Conservation (phyloP, 2,888 invertebrate genomes). For the Caenorhabditis macrosperma region DNA sequence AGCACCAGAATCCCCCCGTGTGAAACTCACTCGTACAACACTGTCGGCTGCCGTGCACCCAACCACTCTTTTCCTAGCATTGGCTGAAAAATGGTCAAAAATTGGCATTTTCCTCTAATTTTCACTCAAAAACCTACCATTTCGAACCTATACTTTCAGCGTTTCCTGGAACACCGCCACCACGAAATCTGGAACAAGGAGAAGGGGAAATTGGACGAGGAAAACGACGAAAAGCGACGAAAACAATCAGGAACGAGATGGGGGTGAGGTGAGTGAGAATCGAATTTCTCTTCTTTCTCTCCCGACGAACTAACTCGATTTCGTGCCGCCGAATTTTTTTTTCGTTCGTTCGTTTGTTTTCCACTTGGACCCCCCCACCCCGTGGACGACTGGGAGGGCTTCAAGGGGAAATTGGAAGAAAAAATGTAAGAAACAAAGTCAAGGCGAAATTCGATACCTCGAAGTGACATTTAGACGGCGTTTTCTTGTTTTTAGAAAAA, state of each 20-base stretch:
- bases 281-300: not conserved
- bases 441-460: not conserved
- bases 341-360: not conserved
- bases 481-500: constrained; percentile 1
- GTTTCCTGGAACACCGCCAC: not conserved
- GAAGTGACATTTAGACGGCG: not conserved
- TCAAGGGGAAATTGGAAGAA: too few species aligned
- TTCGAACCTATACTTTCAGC: too few species aligned
- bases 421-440: not conserved
- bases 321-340: not conserved
- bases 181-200: not conserved
- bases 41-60: not conserved
- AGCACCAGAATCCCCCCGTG: too few species aligned
- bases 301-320: constrained; percentile 3
- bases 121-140: constrained; percentile 14
- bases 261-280: constrained; percentile 1
- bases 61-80: constrained; percentile 32
- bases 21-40: constrained; percentile 41
- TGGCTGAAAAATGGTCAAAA: constrained; percentile 22
- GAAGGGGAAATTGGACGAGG: not conserved
- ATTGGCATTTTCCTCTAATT: not conserved
- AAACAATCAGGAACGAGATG: constrained; percentile 14
- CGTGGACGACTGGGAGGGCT: too few species aligned
- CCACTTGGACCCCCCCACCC: too few species aligned
- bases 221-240: not conserved